phyloP scores from a whole-genome alignment of 2,888 invertebrate genomes.

The Acleris holmiana region DNA sequence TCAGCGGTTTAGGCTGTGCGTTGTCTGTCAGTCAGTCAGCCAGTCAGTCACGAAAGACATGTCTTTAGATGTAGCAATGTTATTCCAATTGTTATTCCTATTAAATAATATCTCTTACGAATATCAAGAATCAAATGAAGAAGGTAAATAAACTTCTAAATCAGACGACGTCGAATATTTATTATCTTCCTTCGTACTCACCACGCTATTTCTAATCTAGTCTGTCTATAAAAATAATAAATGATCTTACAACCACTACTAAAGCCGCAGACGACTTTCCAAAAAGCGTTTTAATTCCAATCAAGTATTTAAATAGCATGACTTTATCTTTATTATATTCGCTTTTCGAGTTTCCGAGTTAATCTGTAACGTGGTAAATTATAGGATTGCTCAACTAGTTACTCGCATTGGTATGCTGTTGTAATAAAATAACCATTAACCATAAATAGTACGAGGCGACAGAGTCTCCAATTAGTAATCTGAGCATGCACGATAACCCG shows the following conservation, averaged over 20 bases:
- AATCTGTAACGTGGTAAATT: constrained; percentile 27
- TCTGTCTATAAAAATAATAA: constrained; percentile 22
- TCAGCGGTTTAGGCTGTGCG: too few species aligned
- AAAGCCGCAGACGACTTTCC: constrained; percentile 10
- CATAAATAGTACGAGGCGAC: constrained; percentile 26
- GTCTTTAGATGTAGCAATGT: too few species aligned
- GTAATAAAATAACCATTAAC: constrained; percentile 17
- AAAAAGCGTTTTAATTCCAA: constrained; percentile 26
- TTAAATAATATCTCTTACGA: too few species aligned
- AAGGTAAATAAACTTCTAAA: background rate
- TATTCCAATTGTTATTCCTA: too few species aligned
- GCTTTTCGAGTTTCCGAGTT: constrained; percentile 9
- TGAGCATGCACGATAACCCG: constrained; percentile 23
- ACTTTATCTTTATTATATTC: constrained; percentile 32
- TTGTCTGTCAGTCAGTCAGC: too few species aligned
- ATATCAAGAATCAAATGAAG: background rate
- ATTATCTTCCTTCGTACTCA: background rate
- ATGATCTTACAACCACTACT: constrained; percentile 10
- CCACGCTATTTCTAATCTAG: constrained; percentile 11
- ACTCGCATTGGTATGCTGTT: constrained; percentile 18
- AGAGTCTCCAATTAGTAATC: constrained; percentile 33
- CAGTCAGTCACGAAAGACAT: too few species aligned
- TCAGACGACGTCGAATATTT: background rate
- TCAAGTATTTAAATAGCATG: constrained; percentile 28
- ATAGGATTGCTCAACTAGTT: constrained; percentile 30